phyloP scores from a whole-genome alignment of 1,140 invertebrate genomes.

The Meloidogyne exigua region DNA sequence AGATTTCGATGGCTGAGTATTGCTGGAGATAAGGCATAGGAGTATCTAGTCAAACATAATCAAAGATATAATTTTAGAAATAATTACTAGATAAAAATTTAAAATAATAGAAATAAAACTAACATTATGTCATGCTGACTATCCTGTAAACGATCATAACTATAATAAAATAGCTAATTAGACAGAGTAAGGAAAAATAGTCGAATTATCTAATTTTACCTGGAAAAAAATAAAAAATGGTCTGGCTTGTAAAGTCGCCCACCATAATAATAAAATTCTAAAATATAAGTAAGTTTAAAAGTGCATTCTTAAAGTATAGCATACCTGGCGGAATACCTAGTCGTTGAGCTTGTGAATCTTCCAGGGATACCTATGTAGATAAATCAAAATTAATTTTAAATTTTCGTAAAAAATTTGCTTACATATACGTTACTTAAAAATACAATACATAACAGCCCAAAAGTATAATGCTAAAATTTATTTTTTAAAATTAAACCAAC shows the following conservation, averaged over 20 bases:
- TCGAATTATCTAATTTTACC: too few species aligned
- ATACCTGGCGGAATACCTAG: slow-evolving; percentile 40
- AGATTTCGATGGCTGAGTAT: slow-evolving; percentile 33
- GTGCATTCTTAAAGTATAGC: slow-evolving; percentile 10
- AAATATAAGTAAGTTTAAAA: background rate
- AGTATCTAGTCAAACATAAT: background rate
- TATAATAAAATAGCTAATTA: slow-evolving; percentile 3
- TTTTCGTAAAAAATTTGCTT: too few species aligned
- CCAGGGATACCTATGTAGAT: background rate
- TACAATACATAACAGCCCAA: too few species aligned
- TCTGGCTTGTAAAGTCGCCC: slow-evolving; percentile 37
- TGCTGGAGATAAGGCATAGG: slow-evolving; percentile 42
- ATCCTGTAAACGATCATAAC: slow-evolving; percentile 33
- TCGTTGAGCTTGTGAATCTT: slow-evolving; percentile 14
- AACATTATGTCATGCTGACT: slow-evolving; percentile 42
- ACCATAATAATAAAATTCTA: slow-evolving; percentile 27
- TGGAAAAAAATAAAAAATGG: slow-evolving; percentile 52
- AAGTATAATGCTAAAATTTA: too few species aligned
- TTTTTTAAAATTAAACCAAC: background rate
- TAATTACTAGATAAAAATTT: too few species aligned
- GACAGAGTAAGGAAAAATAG: background rate
- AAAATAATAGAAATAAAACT: background rate
- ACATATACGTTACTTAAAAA: too few species aligned
- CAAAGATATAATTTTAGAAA: too few species aligned
- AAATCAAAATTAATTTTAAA: too few species aligned